Percentiles rank a stretch among this genome's conserved stretches.
Evolutionary conservation across 2,888 invertebrate genomes (phyloP).

Genomic region (Ectemnius cavifrons): DNA sequence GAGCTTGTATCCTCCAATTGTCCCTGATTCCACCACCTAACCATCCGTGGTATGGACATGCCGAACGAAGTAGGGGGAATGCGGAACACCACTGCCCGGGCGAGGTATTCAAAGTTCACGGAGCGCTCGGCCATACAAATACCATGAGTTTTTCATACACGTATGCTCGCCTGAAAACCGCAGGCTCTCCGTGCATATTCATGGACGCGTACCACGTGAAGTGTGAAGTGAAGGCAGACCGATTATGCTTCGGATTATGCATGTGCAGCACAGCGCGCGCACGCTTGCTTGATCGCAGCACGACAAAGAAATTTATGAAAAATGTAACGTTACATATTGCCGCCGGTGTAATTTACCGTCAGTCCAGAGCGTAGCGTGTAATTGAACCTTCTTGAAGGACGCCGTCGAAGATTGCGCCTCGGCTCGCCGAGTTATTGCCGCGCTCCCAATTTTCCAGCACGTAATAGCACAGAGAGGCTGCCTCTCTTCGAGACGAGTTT

Average conservation of each 20-base stretch:
- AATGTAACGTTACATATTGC: slow-evolving; percentile 38
- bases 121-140: too few species aligned
- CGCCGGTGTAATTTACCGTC: slow-evolving; percentile 10
- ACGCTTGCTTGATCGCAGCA: neutral
- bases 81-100: slow-evolving; percentile 30
- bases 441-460: neutral
- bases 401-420: slow-evolving; percentile 5
- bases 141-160: slow-evolving; percentile 24
- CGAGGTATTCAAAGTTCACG: too few species aligned
- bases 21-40: too few species aligned
- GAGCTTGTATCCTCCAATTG: too few species aligned
- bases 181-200: slow-evolving; percentile 35
- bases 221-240: slow-evolving; percentile 40
- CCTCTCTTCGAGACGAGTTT: neutral
- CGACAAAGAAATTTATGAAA: slow-evolving; percentile 40
- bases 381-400: slow-evolving; percentile 13
- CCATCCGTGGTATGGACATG: slow-evolving; percentile 6
- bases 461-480: neutral
- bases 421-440: neutral
- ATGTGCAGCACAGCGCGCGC: neutral
- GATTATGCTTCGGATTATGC: slow-evolving; percentile 24
- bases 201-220: slow-evolving; percentile 27
- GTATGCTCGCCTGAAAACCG: slow-evolving; percentile 32
- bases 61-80: slow-evolving; percentile 33
- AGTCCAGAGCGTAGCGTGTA: slow-evolving; percentile 8